Base-by-base conservation (phyloP, 2,888 invertebrate species). In the Eudasyphora cyanicolor region DNA sequence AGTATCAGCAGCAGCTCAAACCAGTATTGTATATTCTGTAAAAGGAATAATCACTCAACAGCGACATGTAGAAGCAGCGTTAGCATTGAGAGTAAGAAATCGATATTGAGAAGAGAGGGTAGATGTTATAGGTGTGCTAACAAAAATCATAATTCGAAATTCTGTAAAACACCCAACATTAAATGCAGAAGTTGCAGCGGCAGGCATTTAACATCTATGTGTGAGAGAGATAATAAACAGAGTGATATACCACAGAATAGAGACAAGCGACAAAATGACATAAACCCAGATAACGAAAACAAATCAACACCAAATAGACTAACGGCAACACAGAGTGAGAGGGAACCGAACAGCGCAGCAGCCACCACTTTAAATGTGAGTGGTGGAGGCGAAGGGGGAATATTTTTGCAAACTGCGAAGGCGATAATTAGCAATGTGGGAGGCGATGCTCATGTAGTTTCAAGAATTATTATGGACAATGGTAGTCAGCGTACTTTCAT, bases 391-490 rank as follows among this genome's bases (percentile, higher is more conserved):
- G 57, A 73, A 67, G 21, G 17, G 32, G 60, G 71, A 10, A 85
- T 81, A 51, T 81, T 42, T 71, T 69, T 82, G 14, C 85, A 85
- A 77, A 85, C 81, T 67, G 82, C 85, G 24, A 83, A 75, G 45
- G 74, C 74, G 24, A 70, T 85, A 57, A 70, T 82, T 5, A 45
- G 79, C 45, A 54, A 77, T 21, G 45, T 42, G 7, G 29, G 32
- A 35, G 71, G 80, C 54, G 69, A 57, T 14, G 62, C 79, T 17
- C 38, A 57, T 5, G 57, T 82, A 7, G 57, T 85, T 32, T 64
- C 78, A 17, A 80, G 75, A 77, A 57, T 85, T 7, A 76, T 85
- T 12, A 83, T 85, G 83, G 85, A 83, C 54, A 85, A 85, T 21
- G 81, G 83, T 21, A 83, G 79, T 45, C 85, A 82, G 45, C 70